phyloP scores from a whole-genome alignment of 1,140 invertebrate genomes.

The Scylla paramamosain region DNA sequence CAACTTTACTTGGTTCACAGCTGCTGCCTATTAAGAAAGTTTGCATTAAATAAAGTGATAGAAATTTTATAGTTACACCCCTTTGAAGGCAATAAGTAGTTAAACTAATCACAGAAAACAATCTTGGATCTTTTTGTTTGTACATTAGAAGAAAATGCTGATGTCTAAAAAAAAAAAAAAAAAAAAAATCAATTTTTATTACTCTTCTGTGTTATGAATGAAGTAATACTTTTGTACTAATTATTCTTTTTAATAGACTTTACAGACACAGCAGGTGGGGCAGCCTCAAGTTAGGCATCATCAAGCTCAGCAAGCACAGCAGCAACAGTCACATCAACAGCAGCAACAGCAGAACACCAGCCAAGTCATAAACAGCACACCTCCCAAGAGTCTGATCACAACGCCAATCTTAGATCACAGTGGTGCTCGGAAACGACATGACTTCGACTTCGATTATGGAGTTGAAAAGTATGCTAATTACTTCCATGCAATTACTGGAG shows the following conservation, averaged over 20 bases:
- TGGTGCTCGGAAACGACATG: conserved; percentile 84
- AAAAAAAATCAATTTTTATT: neutral
- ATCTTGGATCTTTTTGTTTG: no score
- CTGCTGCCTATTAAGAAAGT: no score
- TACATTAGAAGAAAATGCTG: no score
- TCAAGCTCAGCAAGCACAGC: conserved; percentile 66
- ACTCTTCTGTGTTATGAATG: neutral
- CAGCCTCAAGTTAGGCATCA: conserved; percentile 61
- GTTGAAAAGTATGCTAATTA: conserved; percentile 82
- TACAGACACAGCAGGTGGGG: conserved; percentile 50
- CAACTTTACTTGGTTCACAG: no score
- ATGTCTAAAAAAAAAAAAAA: no score
- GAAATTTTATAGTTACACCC: no score
- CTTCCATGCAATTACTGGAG: neutral
- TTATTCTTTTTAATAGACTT: conserved; percentile 33
- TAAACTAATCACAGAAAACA: no score
- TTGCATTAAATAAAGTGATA: no score
- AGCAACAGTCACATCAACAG: conserved; percentile 53
- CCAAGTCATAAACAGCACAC: conserved; percentile 53
- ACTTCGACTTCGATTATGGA: conserved; percentile 82
- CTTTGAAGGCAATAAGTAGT: no score
- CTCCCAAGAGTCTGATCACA: conserved; percentile 79
- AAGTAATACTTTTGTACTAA: neutral
- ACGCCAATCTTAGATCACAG: conserved; percentile 85
- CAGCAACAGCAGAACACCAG: conserved; percentile 65